Evolutionary conservation across 2,797 vertebrate genomes (phyloP), one percentile per base, ranked within the genome.

Genomic region (Scolopax rusticola): DNA sequence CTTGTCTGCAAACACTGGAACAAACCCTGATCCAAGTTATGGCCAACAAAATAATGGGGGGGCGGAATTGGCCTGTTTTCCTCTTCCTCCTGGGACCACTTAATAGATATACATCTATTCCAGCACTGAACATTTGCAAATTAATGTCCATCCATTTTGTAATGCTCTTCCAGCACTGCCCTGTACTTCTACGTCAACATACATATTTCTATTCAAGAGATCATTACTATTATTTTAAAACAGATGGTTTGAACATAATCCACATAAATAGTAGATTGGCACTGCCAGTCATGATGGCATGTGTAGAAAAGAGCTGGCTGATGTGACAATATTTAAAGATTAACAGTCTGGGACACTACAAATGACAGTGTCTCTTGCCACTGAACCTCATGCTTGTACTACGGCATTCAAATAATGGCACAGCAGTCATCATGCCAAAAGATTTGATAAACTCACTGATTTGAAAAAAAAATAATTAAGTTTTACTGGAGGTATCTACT

Each of bases 261-360:
- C 97, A 97, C 96, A 95, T 97, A 97, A 97, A 97, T 97, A 97
- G 96, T 97, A 95, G 96, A 97, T 97, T 97, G 97, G 97, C 97
- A 97, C 93, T 96, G 95, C 97, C 96, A 97, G 94, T 97, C 96
- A 97, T 23, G 88, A 97, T 93, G 97, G 94, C 96, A 96, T 94
- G 96, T 97, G 96, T 69, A 96, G 96, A 97, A 96, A 95, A 97
- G 97, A 97, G 93, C 90, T 97, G 96, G 96, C 96, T 95, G 95
- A 93, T 95, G 84, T 16, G 12, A 92, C 92, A 97, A 94, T 96
- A 95, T 97, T 97, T 96, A 95, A 95, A 95, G 96, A 97, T 95
- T 97, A 97, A 68, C 95, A 95, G 96, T 95, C 96, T 97, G 96
- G 92, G 96, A 97, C 96, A 93, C 93, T 92, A 94, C 82, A 96